A percentile compares a stretch with the other conserved stretches of the same genome.
Conservation (phyloP, 2,113 vertebrate genomes). For the Cromileptes altivelis region DNA sequence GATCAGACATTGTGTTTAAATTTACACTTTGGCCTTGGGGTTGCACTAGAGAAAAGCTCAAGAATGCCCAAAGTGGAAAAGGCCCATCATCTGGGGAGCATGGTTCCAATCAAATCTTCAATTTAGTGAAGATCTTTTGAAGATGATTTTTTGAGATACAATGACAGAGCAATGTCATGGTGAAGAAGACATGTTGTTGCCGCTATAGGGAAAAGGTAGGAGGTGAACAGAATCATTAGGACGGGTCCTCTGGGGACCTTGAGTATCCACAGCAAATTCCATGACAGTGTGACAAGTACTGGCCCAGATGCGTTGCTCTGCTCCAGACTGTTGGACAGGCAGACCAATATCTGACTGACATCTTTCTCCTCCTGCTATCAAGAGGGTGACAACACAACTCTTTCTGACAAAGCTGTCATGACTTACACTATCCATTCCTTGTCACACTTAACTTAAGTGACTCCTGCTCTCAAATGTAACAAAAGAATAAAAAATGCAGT, state of each 20-base stretch:
- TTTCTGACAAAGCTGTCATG: not conserved
- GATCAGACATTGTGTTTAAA: not conserved
- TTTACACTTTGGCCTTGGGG: not conserved
- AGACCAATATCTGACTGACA: not conserved
- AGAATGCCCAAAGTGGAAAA: not conserved
- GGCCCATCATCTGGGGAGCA: not conserved
- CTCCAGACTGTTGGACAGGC: not conserved
- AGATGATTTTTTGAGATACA: too few relatives aligned
- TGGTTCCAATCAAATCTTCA: not conserved
- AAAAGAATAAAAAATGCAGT: not conserved
- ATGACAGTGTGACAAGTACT: not conserved
- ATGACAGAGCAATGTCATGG: not conserved
- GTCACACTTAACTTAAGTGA: conserved; percentile 1
- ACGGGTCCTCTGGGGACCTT: not conserved
- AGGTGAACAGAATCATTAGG: too few relatives aligned
- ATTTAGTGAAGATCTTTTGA: not conserved
- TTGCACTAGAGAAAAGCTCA: not conserved
- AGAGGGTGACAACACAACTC: not conserved
- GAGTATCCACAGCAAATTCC: not conserved
- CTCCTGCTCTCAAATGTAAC: not conserved
- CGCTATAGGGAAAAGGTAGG: not conserved
- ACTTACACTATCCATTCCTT: not conserved
- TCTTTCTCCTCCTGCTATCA: not conserved
- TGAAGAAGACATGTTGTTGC: not conserved
- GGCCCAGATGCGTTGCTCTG: too few relatives aligned